Evolutionary conservation across 2,888 invertebrate genomes (phyloP).

Genomic region (Onthophagus sagittarius): DNA sequence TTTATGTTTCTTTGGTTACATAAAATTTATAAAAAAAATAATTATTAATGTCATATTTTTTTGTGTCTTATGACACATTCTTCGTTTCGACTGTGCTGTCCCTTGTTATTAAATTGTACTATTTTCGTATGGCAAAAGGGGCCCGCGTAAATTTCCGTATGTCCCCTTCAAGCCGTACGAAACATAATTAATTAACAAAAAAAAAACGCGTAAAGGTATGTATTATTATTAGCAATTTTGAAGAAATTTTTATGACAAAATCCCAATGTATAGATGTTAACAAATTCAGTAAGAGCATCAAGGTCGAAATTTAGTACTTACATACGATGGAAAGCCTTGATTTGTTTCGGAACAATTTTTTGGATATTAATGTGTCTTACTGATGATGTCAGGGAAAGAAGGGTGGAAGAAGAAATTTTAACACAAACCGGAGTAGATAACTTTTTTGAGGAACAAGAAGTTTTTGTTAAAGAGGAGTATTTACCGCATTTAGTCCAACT

Average conservation of each 20-base stretch:
- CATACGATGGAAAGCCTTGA: constrained; percentile 37
- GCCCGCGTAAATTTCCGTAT: not conserved
- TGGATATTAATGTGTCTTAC: constrained; percentile 37
- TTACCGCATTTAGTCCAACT: not conserved
- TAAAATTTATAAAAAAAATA: too few species aligned
- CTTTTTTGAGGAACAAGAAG: not conserved
- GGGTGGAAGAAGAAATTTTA: not conserved
- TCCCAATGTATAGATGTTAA: not conserved
- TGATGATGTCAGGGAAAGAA: constrained; percentile 25
- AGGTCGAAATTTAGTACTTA: constrained; percentile 30
- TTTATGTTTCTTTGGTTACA: too few species aligned
- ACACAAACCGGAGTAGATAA: not conserved
- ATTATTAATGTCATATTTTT: too few species aligned
- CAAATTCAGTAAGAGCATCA: not conserved
- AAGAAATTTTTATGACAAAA: not conserved
- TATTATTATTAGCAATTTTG: not conserved
- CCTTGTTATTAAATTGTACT: too few species aligned
- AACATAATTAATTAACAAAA: not conserved
- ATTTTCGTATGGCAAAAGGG: not conserved
- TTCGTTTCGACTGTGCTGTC: too few species aligned
- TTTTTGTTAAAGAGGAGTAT: not conserved
- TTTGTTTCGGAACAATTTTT: constrained; percentile 38
- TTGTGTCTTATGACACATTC: too few species aligned
- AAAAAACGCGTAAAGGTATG: too few species aligned
- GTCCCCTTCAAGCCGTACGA: not conserved